Evolutionary conservation across 2,113 vertebrate genomes (phyloP), one percentile per base, ranked within the genome.

Genomic region (Parotia lawesii): DNA sequence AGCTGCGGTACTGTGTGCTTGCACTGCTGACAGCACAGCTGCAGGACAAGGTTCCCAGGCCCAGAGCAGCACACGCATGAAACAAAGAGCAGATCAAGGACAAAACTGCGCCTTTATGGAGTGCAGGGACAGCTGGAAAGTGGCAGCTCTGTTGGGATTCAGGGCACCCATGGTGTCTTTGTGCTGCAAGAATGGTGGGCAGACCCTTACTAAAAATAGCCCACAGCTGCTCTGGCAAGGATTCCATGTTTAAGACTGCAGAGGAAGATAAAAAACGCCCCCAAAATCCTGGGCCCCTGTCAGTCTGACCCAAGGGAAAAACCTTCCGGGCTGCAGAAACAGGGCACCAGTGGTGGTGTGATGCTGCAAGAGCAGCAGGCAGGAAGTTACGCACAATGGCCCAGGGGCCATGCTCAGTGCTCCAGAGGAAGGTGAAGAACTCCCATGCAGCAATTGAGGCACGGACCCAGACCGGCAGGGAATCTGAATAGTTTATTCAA

Each of bases 101-200:
- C 10, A 45, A 69, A 58, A 15, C 16, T 14, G 8, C 18, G 50
- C 7, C 19, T 77, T 12, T 42, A 24, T 8, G 44, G 23, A 24
- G 44, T 69, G 10, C 24, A 50, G 28, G 12, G 44, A 28, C 6
- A n/a, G 33, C 18, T 69, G 48, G 65, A 47, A 73, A 84, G 6
- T 35, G 38, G 4, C n/a, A 75, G 18, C 8, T 92, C 22, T 12
- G 2, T 22, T 18, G 23, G 9, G 18, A 40, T 53, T 35, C 2
- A 45, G 9, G 31, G 6, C 37, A 62, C 4, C 11, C 0, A 0
- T 50, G 29, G 8, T 15, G 4, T 24, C 35, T 69, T 53, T 5
- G 8, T 78, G 40, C 18, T 53, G 23, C n/a, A 72, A 44, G 27
- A 58, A 25, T 28, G 29, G 72, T 6, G 5, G 11, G 18, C 28